Evolutionary conservation across 2,113 vertebrate genomes (phyloP).

Genomic region (Helogale parvula): DNA sequence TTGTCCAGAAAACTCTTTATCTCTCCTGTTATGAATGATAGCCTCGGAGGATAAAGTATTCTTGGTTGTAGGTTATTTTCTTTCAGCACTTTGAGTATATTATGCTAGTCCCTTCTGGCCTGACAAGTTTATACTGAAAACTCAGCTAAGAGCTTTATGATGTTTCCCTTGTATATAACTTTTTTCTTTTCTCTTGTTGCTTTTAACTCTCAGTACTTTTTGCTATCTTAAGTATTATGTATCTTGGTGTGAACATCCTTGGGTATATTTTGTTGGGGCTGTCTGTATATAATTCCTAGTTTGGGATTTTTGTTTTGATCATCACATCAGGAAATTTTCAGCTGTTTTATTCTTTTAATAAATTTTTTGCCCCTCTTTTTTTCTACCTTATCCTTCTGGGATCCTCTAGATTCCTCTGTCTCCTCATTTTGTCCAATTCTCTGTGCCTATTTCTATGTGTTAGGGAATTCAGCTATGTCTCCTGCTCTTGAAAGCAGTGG

Average conservation of each 20-base stretch:
- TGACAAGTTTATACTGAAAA: not conserved
- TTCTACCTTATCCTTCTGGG: not conserved
- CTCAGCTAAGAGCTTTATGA: not conserved
- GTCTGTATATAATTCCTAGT: not conserved
- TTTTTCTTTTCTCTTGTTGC: not conserved
- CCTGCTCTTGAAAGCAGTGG: not conserved
- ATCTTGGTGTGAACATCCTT: not conserved
- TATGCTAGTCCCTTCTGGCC: not conserved
- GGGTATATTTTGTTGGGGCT: not conserved
- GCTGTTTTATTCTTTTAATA: not conserved
- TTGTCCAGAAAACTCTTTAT: not conserved
- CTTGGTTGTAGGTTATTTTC: not conserved
- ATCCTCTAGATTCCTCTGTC: not conserved
- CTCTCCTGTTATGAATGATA: not conserved
- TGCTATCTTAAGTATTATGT: not conserved
- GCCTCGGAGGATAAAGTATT: not conserved
- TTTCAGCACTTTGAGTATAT: not conserved
- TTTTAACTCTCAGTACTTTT: not conserved
- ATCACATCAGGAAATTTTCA: not conserved
- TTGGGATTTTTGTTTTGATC: not conserved
- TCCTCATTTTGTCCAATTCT: not conserved
- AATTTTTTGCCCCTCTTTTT: not conserved
- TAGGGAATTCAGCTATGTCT: not conserved
- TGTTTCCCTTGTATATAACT: not conserved
- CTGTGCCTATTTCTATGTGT: not conserved